Conservation (phyloP, 2,113 vertebrate genomes). For the Chionis minor region DNA sequence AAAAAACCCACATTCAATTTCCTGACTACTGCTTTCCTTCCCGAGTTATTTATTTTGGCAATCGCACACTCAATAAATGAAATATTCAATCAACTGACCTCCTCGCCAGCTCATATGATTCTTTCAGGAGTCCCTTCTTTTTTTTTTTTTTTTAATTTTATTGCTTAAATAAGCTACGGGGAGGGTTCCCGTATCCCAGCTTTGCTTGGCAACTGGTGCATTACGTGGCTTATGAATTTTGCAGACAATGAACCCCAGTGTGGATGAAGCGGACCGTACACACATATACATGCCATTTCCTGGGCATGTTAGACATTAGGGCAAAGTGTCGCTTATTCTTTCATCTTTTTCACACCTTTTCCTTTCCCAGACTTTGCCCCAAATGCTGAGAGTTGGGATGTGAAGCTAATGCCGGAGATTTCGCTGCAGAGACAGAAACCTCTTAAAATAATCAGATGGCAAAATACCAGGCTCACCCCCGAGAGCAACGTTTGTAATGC, state of each 20-base stretch:
- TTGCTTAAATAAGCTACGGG: constrained; percentile 32
- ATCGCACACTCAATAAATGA: constrained; percentile 50
- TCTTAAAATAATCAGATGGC: constrained; percentile 60
- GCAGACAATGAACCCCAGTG: constrained; percentile 51
- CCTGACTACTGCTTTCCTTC: constrained; percentile 65
- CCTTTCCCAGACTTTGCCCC: not conserved
- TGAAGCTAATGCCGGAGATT: constrained; percentile 29
- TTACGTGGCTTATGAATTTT: constrained; percentile 26
- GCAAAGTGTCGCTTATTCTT: not conserved
- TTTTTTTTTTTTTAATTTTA: not conserved
- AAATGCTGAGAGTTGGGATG: not conserved
- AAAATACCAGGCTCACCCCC: constrained; percentile 57
- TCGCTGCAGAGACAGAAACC: constrained; percentile 10
- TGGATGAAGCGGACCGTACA: not conserved
- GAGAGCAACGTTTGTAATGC: constrained; percentile 14
- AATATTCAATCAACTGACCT: constrained; percentile 36
- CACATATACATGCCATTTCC: not conserved
- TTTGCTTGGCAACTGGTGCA: constrained; percentile 20
- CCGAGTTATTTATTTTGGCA: constrained; percentile 74
- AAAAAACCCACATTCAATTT: constrained; percentile 65
- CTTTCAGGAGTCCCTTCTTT: not conserved
- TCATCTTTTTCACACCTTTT: constrained; percentile 29
- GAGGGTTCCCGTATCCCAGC: not conserved
- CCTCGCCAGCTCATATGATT: not conserved
- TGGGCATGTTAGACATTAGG: not conserved